These are phyloP conservation scores for Drosophila quinaria DNA, from an alignment of 2,888 invertebrate genomes.

Conservation along the genomic window DNA sequence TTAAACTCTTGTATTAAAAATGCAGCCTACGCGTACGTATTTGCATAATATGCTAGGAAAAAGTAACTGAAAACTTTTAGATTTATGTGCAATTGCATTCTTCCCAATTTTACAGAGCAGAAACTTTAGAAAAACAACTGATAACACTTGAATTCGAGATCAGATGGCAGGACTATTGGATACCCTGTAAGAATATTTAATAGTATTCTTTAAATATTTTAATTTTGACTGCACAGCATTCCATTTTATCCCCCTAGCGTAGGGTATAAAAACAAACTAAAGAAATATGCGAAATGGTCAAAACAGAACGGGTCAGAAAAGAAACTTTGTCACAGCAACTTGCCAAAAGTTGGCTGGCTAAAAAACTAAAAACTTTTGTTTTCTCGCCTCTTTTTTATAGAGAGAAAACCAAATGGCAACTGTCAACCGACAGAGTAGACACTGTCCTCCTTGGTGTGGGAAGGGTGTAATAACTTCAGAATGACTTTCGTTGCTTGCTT, in stretches of 20 bases:
- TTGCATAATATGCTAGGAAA: conserved; percentile 48
- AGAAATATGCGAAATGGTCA: conserved; percentile 38
- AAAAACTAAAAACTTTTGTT: conserved; percentile 75
- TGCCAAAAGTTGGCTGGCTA: conserved; percentile 65
- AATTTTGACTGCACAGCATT: not conserved
- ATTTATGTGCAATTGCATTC: conserved; percentile 72
- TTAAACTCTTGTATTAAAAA: conserved; percentile 6
- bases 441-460: conserved; percentile 12
- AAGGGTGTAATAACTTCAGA: conserved; percentile 73
- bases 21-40: conserved; percentile 35
- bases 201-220: not conserved
- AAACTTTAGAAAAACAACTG: conserved; percentile 49
- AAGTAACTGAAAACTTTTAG: conserved; percentile 59
- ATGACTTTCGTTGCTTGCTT: conserved; percentile 78
- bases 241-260: not conserved
- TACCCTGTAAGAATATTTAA: conserved; percentile 16
- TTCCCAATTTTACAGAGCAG: conserved; percentile 54
- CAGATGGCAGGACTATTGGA: not conserved
- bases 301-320: conserved; percentile 32
- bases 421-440: conserved; percentile 50
- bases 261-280: conserved; percentile 21
- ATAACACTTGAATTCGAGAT: not conserved
- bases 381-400: conserved; percentile 72
- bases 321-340: conserved; percentile 65
- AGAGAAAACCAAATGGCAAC: conserved; percentile 66